Conservation (phyloP, 2,113 vertebrate genomes). For the Trematomus loennbergii region DNA sequence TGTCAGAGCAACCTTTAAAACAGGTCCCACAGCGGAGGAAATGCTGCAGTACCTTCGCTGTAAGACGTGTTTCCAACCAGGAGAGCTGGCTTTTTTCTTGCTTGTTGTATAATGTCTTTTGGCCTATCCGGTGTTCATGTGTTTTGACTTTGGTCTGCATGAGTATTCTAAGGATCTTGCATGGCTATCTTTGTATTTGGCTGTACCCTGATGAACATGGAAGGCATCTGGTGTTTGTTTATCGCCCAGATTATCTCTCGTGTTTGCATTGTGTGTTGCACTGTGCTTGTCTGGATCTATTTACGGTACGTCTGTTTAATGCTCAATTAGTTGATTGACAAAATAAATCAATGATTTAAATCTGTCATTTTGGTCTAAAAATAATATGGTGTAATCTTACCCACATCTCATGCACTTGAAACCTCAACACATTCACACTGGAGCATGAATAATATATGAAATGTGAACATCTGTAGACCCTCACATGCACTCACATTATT, state of each 20-base stretch:
- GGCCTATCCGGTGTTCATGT: not conserved
- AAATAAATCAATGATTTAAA: not conserved
- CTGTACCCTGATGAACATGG: conserved; percentile 28
- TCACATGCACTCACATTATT: conserved; percentile 7
- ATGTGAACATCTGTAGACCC: conserved; percentile 30
- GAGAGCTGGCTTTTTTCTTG: conserved; percentile 8
- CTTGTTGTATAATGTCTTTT: not conserved
- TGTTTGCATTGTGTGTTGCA: conserved; percentile 3
- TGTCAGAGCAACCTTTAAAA: conserved; percentile 52
- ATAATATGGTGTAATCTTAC: not conserved
- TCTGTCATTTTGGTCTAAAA: not conserved
- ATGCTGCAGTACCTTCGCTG: not conserved
- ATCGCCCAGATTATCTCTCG: conserved; percentile 20
- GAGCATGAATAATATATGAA: conserved; percentile 42
- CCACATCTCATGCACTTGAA: conserved; percentile 27
- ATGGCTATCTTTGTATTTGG: conserved; percentile 33
- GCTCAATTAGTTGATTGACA: not conserved
- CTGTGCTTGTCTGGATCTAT: not conserved
- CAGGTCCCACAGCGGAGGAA: conserved; percentile 26
- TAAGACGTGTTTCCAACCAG: not conserved
- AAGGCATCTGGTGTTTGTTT: conserved; percentile 60
- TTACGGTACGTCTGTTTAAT: not conserved
- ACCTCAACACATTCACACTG: conserved; percentile 25
- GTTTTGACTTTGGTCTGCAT: conserved; percentile 12
- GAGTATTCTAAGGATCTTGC: conserved; percentile 29